Conservation (phyloP, 2,113 vertebrate species). For the Neolamprologus longior region DNA sequence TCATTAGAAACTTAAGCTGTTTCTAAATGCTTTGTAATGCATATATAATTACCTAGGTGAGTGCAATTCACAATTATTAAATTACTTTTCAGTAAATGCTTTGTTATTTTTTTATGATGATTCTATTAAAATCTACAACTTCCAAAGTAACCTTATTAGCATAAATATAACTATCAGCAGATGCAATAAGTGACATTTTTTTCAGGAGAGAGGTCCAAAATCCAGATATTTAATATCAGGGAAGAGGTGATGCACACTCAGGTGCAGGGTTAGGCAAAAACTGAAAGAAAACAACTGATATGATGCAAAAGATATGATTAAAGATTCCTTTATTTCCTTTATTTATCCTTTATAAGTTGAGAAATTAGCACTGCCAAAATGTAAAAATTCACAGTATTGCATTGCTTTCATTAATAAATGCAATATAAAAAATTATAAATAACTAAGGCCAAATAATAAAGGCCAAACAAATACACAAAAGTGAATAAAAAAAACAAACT, state of each 20-base stretch:
- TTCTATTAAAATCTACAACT: not conserved
- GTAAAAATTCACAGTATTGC: not conserved
- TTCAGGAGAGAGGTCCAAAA: not conserved
- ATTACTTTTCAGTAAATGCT: not conserved
- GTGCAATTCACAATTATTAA: not conserved
- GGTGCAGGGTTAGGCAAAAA: not conserved
- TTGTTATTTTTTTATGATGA: not conserved
- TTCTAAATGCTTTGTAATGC: not conserved
- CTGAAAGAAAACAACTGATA: rapidly evolving
- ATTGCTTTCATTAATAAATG: not conserved
- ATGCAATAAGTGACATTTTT: rapidly evolving
- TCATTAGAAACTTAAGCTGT: not conserved
- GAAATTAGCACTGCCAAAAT: not conserved
- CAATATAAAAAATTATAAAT: not conserved
- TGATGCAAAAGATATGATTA: not conserved
- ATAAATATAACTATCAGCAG: not conserved
- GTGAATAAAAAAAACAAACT: rapidly evolving
- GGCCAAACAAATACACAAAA: not conserved
- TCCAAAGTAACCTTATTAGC: not conserved
- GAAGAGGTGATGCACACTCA: not conserved
- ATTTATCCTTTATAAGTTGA: not conserved
- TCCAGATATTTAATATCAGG: not conserved
- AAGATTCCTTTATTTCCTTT: not conserved
- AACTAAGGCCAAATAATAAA: rapidly evolving
- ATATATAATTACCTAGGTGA: not conserved